Base-by-base conservation (phyloP, 2,888 invertebrate genomes). In the Mythimna loreyi region DNA sequence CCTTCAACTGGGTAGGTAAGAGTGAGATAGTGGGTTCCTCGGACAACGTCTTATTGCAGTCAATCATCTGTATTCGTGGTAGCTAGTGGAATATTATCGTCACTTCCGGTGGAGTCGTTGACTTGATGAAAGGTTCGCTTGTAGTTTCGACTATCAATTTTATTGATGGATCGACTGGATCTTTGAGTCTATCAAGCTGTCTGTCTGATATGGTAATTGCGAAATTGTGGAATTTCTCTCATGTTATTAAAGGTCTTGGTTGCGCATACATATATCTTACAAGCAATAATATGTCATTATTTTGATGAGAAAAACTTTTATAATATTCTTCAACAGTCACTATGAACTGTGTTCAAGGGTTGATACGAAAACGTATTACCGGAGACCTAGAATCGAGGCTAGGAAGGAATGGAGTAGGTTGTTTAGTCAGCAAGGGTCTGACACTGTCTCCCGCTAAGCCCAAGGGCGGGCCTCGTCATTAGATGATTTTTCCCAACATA, bases 31-130 rank as follows among this genome's bases (percentile, higher is more conserved):
- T n/a, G 2, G 56, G 65, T 56, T 68, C 65, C 66, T 53, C 74
- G 71, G 71, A 75, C 75, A 85, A 84, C 86, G 92, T 91, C 92
- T 92, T 91, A 89, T 89, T 90, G 92, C 89, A 93, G 91, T 91
- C 94, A 94, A 94, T 95, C 95, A 95, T 95, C 95, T 94, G 94
- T 94, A 96, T 95, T 95, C 94, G 93, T 94, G 91, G 91, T 93
- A 91, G 93, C 91, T 91, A 90, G 93, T 92, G 86, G 93, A 93
- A 94, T 94, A 94, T 95, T 93, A 94, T 94, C 91, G 92, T 87
- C 84, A 89, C 94, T 95, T 96, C 95, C 95, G 95, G 92, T 89
- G 85, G 88, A 92, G 95, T 95, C 95, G 92, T 91, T 95, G 95
- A 84, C 85, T 84, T 75, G 69, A 78, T 81, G 81, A 77, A 81